Percentiles rank a stretch among this genome's conserved stretches.
These are phyloP conservation scores for Boloria euphrosyne DNA, from an alignment of 2,888 invertebrate species.

Conservation along the genomic window DNA sequence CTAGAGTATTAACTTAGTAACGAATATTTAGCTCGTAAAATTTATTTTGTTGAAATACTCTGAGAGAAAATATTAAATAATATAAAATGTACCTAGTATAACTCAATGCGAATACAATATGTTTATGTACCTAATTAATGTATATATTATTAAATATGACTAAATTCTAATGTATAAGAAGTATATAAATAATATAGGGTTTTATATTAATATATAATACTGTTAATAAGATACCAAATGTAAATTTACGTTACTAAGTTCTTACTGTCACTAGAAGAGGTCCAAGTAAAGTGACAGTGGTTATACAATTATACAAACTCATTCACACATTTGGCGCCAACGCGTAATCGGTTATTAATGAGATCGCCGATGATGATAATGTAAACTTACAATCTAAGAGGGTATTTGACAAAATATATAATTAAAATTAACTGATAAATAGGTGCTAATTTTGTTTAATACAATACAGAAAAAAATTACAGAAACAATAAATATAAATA, in stretches of 20 bases:
- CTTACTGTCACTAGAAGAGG: slow-evolving; percentile 12
- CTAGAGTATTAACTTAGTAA: slow-evolving; percentile 22
- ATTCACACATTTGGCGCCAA: slow-evolving; percentile 35
- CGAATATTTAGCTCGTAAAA: neutral
- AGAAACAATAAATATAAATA: too few species aligned
- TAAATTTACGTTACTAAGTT: slow-evolving; percentile 13
- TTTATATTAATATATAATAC: neutral
- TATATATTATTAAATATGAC: too few species aligned
- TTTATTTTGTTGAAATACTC: too few species aligned
- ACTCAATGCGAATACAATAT: too few species aligned
- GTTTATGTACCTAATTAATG: too few species aligned
- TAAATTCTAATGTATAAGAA: too few species aligned
- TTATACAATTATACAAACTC: slow-evolving; percentile 25
- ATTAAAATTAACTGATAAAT: neutral
- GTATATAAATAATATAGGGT: neutral
- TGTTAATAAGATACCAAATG: neutral
- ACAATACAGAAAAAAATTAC: too few species aligned
- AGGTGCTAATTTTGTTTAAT: too few species aligned
- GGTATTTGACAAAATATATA: neutral
- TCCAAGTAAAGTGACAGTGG: slow-evolving; percentile 22
- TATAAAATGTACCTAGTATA: too few species aligned
- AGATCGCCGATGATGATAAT: slow-evolving; percentile 9
- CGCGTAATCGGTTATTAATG: slow-evolving; percentile 25
- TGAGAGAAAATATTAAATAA: too few species aligned
- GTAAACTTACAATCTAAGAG: slow-evolving; percentile 6